These are phyloP conservation scores for Gyrodactylus salaris DNA, from an alignment of 1,140 invertebrate species.

Conservation along the genomic window DNA sequence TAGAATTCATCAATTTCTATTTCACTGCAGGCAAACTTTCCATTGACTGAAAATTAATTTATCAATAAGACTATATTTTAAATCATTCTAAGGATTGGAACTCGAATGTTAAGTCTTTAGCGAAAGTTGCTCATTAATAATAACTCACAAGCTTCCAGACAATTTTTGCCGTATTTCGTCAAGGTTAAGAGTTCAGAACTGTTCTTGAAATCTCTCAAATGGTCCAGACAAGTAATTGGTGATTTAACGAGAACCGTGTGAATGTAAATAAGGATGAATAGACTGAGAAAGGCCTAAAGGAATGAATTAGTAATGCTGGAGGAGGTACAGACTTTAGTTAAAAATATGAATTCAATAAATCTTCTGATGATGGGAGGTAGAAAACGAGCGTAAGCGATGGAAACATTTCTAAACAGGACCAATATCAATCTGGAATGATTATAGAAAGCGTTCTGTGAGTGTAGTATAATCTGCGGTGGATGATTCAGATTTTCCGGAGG, in stretches of 20 bases:
- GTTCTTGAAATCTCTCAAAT: slow-evolving; percentile 24
- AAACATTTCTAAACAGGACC: slow-evolving; percentile 47
- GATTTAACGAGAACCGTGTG: slow-evolving; percentile 62
- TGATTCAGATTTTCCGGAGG: not conserved
- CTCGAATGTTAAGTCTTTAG: too few species aligned
- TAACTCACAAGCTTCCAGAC: not conserved
- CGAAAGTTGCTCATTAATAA: too few species aligned
- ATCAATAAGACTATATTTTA: too few species aligned
- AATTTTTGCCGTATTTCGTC: not conserved
- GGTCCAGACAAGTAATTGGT: slow-evolving; percentile 61
- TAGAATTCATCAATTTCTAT: not conserved
- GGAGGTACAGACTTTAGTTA: slow-evolving; percentile 41
- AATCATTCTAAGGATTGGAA: too few species aligned
- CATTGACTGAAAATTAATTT: too few species aligned
- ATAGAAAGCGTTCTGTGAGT: not conserved
- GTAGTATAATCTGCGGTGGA: not conserved
- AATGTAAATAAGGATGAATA: slow-evolving; percentile 66
- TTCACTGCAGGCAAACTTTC: not conserved
- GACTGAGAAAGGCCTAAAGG: slow-evolving; percentile 40
- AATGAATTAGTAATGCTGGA: slow-evolving; percentile 7
- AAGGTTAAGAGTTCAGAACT: not conserved
- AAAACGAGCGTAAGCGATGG: slow-evolving; percentile 49
- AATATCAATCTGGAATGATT: not conserved
- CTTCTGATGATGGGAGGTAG: slow-evolving; percentile 49
- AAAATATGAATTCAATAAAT: slow-evolving; percentile 53